Percentiles rank a stretch among this genome's conserved stretches.
These are phyloP conservation scores for Eutrigla gurnardus DNA, from an alignment of 2,797 vertebrate genomes.

Conservation along the genomic window DNA sequence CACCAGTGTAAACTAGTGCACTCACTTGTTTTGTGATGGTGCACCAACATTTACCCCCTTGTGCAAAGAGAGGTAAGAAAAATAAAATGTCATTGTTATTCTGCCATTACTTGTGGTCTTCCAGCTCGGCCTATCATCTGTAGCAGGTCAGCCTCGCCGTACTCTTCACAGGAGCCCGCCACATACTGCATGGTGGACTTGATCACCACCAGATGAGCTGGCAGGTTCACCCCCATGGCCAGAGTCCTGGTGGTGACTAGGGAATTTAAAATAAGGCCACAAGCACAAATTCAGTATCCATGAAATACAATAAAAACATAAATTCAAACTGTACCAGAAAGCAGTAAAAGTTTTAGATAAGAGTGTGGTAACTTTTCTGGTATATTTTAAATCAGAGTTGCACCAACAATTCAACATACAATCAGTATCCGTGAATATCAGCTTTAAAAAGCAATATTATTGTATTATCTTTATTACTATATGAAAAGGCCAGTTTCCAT, in stretches of 20 bases:
- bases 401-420: background rate
- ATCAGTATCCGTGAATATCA: background rate
- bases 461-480: background rate
- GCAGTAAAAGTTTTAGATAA: background rate
- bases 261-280: slow-evolving; percentile 25
- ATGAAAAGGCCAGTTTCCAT: too few species aligned
- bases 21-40: background rate
- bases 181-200: slow-evolving; percentile 97
- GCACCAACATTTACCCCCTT: background rate
- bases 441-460: background rate
- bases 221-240: slow-evolving; percentile 98
- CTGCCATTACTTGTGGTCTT: slow-evolving; percentile 90
- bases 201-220: slow-evolving; percentile 96
- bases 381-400: background rate
- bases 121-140: slow-evolving; percentile 99
- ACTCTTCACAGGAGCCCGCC: slow-evolving; percentile 94
- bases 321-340: background rate
- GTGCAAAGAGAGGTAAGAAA: background rate
- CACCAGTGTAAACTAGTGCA: background rate
- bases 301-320: background rate
- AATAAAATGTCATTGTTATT: background rate
- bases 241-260: slow-evolving; percentile 98
- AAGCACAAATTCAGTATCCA: slow-evolving; percentile 11
- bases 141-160: slow-evolving; percentile 95
- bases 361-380: background rate